phyloP scores from a whole-genome alignment of 2,888 invertebrate genomes.

The Alentia gelatinosa region DNA sequence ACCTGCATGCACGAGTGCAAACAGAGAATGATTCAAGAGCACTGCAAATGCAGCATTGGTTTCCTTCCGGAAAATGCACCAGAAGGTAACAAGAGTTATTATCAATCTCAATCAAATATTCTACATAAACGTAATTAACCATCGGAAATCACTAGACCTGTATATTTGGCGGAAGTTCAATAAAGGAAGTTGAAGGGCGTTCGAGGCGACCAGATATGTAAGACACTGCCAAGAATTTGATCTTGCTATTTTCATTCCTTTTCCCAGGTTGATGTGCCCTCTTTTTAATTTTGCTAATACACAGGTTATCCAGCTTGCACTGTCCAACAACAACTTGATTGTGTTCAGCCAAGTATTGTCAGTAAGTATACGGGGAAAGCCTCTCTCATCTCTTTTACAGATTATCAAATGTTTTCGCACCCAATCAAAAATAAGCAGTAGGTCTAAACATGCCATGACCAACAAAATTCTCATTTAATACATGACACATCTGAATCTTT shows the following conservation, averaged over 20 bases:
- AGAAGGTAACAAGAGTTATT: background rate
- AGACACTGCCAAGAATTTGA: background rate
- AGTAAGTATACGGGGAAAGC: background rate
- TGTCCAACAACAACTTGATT: background rate
- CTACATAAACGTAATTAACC: too few species aligned
- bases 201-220: too few species aligned
- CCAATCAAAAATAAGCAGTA: too few species aligned
- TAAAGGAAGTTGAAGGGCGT: too few species aligned
- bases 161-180: too few species aligned
- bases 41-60: slow-evolving; percentile 53
- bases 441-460: too few species aligned
- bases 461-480: too few species aligned
- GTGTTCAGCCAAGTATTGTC: background rate
- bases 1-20: slow-evolving; percentile 57
- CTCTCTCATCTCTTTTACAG: too few species aligned
- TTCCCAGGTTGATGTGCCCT: background rate
- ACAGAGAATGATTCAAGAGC: background rate
- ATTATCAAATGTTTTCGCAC: too few species aligned
- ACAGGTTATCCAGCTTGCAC: background rate
- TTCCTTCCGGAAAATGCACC: background rate
- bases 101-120: too few species aligned
- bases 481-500: too few species aligned
- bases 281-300: background rate
- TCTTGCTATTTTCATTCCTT: background rate
- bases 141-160: too few species aligned